Evolutionary conservation across 2,113 vertebrate genomes (phyloP).

Genomic region (Caranx melampygus): DNA sequence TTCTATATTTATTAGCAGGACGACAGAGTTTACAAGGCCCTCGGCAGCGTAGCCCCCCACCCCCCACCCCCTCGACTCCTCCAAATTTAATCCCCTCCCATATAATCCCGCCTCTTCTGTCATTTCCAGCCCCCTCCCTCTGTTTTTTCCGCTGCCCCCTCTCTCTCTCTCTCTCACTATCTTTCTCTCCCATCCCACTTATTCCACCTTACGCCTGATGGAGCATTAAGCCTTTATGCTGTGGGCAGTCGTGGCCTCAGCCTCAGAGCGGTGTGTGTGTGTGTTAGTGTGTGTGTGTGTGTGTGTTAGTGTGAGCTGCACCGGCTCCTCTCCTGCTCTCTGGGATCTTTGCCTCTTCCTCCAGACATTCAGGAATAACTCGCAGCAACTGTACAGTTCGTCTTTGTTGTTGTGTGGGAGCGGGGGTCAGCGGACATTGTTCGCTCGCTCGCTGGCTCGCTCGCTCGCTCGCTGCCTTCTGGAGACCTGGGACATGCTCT

Average conservation of each 20-base stretch:
- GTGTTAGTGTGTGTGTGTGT: slow-evolving; percentile 27
- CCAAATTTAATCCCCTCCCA: slow-evolving; percentile 58
- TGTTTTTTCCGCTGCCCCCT: slow-evolving; percentile 53
- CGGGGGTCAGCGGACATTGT: slow-evolving; percentile 46
- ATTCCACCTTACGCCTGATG: slow-evolving; percentile 80
- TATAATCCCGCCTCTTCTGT: slow-evolving; percentile 73
- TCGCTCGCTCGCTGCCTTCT: slow-evolving; percentile 30
- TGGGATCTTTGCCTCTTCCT: slow-evolving; percentile 39
- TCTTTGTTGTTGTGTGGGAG: slow-evolving; percentile 44
- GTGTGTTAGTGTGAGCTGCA: slow-evolving; percentile 35
- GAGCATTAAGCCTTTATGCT: slow-evolving; percentile 73
- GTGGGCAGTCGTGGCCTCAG: slow-evolving; percentile 63
- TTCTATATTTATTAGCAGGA: not conserved
- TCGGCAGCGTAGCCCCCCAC: not conserved
- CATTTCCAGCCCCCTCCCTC: slow-evolving; percentile 59
- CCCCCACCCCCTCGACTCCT: not conserved
- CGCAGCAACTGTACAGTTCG: slow-evolving; percentile 15
- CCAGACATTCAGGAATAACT: slow-evolving; percentile 48
- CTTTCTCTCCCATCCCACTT: slow-evolving; percentile 72
- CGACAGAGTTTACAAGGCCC: slow-evolving; percentile 19
- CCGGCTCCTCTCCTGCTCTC: slow-evolving; percentile 35
- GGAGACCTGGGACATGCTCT: slow-evolving; percentile 44
- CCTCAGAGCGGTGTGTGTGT: slow-evolving; percentile 38
- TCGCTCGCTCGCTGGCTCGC: slow-evolving; percentile 12
- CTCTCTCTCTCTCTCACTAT: slow-evolving; percentile 32